Evolutionary conservation across 2,888 invertebrate species (phyloP), one percentile per base, ranked within the genome.

Genomic region (Zootermopsis nevadensis): DNA sequence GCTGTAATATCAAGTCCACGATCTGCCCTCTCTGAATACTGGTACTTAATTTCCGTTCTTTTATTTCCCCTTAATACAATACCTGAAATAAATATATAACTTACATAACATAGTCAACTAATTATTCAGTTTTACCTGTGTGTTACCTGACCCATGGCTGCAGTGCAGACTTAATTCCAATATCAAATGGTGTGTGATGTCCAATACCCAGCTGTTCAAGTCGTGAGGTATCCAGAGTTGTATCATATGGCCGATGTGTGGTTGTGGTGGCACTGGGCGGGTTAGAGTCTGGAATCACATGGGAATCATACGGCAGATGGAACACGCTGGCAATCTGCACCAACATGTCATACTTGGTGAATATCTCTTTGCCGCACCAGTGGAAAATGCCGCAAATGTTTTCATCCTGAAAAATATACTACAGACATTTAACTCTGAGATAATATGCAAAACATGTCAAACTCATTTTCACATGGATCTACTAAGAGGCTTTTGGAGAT

Each of bases 321-420:
- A 91, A 90, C 6, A 87, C 87, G 22, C 88, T 86, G n/a, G 90
- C 89, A 88, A 92, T 91, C 15, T 87, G 86, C 72, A 88, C 77
- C 1, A 89, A 88, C 91, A 92, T 91, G 81, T 89, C 88, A 87
- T 90, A 91, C 86, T 91, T 91, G 19, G 91, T 91, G 87, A 91
- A 88, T 42, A 87, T 87, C 86, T 91, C 90, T 81, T 88, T 86
- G 10, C 91, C 91, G 86, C 90, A 89, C 90, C 90, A 91, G 84
- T 92, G 91, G 86, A 89, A 91, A 66, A 91, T 88, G 30, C 91
- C 91, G 81, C 83, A 85, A 10, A 89, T 72, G 24, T 81, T 77
- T 24, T 86, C 72, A 53, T 77, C 84, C 87, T 87, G 84, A 19
- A 84, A 82, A 74, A 74, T 3, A 15, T 83, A 86, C 86, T 87